Evolutionary conservation across 1,140 invertebrate species (phyloP), one percentile per base, ranked within the genome.

Genomic region (Drosophila repleta): DNA sequence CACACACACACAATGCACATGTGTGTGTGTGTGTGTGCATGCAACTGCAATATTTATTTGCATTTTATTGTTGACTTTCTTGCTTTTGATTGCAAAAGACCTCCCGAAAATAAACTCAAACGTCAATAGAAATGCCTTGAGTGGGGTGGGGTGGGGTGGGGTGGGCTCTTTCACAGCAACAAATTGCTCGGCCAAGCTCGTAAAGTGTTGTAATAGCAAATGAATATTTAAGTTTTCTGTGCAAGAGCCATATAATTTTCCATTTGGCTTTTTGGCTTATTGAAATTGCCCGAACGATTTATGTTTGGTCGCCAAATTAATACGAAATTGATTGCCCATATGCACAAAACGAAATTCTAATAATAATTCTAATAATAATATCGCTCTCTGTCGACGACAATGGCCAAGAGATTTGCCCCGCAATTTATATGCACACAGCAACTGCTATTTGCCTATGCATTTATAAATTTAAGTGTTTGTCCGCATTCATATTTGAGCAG

Each of bases 21-120:
- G 0, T 67, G 17, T 73, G 45, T 43, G 39, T 43, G 39, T 43
- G 0, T 67, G 17, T 73, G 45, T 43, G 39, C 17, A 15, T 43
- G 39, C 39, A 43, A 17, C 18, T 46, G 57, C 57, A 73, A 80
- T 81, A 85, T 85, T 85, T 85, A 87, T 85, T 87, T 85, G 83
- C 78, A 85, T 87, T 87, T 85, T 85, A 85, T 81, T 85, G 81
- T 87, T 85, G 81, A 85, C 85, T 85, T 87, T 87, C 74, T 78
- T 82, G 74, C 81, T 75, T 85, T 85, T 85, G 81, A 85, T 85
- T 85, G 82, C 81, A 81, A 76, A 35, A 61, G 55, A 20, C 51
- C 51, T 43, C 46, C 26, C 45, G 18, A 80, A 85, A 74, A 85
- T 76, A 76, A 70, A 77, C 76, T 76, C 41, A 63, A 83, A 75